Evolutionary conservation across 2,888 invertebrate species (phyloP), one percentile per base, ranked within the genome.

Genomic region (Germaria angustata): DNA sequence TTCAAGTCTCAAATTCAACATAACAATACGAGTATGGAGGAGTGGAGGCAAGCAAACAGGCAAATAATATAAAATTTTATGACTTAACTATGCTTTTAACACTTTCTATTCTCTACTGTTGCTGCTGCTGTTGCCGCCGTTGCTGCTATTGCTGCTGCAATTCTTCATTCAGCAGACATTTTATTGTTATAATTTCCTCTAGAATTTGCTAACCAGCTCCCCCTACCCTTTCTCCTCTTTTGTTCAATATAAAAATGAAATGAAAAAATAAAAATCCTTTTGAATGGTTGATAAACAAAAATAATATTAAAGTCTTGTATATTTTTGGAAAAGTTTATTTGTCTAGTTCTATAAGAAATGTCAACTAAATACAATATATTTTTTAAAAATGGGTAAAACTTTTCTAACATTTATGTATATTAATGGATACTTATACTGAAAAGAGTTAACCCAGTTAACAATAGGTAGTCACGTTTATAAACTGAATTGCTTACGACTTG

Each of bases 31-130:
- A 17, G 34, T 1, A 32, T 13, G 22, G 20, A 11, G 1, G 11
- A 4, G 44, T 0, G 5, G 13, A 32, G 17, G n/a, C 5, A 11
- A 44, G 11, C 0, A 15, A 44, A 22, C 24, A 46, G 24, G 24
- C 41, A 68, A 77, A 41, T 68, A 66, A 61, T 71, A 77, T 71
- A 71, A 81, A 81, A 69, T 81, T 81, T 79, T 80, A 51, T 76
- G 71, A 76, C 81, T 76, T 71, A 81, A 66, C 69, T 71, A 72
- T 81, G 71, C 71, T 77, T 72, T 81, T 72, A 81, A 81, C 81
- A 81, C 76, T 81, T 81, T 76, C 28, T 20, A 24, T 61, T 28
- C n/a, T 22, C n/a, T 53, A 11, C 28, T 15, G 59, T 39, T 49
- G 55, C 44, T 9, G 22, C 1, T 2, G 13, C 1, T 32, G 2